A percentile compares a stretch with the other conserved stretches of the same genome.
Conservation (phyloP, 2,113 vertebrate species). For the Rallus limicola region DNA sequence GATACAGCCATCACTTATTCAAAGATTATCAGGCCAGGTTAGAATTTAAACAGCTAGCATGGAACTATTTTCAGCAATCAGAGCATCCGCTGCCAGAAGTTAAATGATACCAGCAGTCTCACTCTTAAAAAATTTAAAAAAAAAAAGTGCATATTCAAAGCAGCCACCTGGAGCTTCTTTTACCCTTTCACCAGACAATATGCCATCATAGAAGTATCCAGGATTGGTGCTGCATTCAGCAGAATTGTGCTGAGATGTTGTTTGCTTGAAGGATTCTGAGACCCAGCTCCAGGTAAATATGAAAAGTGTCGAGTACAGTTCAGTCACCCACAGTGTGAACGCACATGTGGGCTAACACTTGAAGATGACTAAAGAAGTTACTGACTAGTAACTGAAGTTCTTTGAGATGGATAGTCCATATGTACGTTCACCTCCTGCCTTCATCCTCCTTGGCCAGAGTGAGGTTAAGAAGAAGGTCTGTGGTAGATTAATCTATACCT, state of each 20-base stretch:
- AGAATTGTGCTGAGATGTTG: neutral
- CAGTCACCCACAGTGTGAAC: neutral
- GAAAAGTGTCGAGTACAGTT: neutral
- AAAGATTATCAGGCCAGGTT: neutral
- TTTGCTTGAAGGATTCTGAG: constrained; percentile 10
- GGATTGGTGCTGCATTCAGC: constrained; percentile 16
- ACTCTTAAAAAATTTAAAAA: neutral
- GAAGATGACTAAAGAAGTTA: neutral
- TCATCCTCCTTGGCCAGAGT: neutral
- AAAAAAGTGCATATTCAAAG: neutral
- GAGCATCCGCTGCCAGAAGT: neutral
- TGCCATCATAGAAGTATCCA: neutral
- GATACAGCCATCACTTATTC: neutral
- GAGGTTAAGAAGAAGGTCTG: neutral
- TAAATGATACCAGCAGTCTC: neutral
- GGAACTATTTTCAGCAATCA: neutral
- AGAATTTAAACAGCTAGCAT: neutral
- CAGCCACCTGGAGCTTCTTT: neutral
- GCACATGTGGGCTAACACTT: neutral
- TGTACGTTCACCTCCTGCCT: neutral
- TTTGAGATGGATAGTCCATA: neutral
- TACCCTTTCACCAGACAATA: neutral
- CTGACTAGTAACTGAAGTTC: neutral
- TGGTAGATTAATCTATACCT: neutral
- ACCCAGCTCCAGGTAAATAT: neutral